Conservation (phyloP, 1,140 invertebrate genomes). For the Pogonus chalceus region DNA sequence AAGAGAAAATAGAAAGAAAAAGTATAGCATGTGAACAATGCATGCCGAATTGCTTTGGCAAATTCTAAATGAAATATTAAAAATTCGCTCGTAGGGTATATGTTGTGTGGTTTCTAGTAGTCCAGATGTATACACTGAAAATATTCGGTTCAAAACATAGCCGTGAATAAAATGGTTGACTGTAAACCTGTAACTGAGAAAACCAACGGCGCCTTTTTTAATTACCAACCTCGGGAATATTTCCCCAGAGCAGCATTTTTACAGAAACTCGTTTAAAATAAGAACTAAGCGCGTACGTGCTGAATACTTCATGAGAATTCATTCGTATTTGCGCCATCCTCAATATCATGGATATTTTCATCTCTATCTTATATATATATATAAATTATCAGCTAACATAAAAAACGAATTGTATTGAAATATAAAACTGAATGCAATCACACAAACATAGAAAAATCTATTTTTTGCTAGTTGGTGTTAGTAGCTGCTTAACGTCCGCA, state of each 20-base stretch:
- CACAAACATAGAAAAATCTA: too few species aligned
- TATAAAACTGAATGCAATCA: too few species aligned
- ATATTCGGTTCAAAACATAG: conserved; percentile 4
- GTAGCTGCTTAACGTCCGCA: too few species aligned
- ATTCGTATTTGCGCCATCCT: too few species aligned
- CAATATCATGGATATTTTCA: too few species aligned
- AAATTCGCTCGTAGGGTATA: conserved; percentile 17
- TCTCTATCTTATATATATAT: too few species aligned
- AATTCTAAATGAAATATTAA: conserved; percentile 26
- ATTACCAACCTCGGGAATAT: conserved; percentile 19
- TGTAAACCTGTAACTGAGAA: not conserved
- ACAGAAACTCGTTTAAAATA: conserved; percentile 22
- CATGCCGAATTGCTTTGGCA: conserved; percentile 21
- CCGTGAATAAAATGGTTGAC: conserved; percentile 10
- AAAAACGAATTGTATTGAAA: too few species aligned
- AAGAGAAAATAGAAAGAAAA: too few species aligned
- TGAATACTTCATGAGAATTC: conserved; percentile 19
- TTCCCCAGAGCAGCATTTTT: conserved; percentile 25
- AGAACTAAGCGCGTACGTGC: conserved; percentile 17
- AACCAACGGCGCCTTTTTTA: conserved; percentile 23
- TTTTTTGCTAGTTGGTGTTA: too few species aligned
- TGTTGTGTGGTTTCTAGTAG: conserved; percentile 10
- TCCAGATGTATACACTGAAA: not conserved
- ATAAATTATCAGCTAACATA: too few species aligned
- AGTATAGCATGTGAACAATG: too few species aligned